These are phyloP conservation scores for Plecturocebus donacophilus DNA, from an alignment of 2,113 vertebrate genomes.

Conservation along the genomic window DNA sequence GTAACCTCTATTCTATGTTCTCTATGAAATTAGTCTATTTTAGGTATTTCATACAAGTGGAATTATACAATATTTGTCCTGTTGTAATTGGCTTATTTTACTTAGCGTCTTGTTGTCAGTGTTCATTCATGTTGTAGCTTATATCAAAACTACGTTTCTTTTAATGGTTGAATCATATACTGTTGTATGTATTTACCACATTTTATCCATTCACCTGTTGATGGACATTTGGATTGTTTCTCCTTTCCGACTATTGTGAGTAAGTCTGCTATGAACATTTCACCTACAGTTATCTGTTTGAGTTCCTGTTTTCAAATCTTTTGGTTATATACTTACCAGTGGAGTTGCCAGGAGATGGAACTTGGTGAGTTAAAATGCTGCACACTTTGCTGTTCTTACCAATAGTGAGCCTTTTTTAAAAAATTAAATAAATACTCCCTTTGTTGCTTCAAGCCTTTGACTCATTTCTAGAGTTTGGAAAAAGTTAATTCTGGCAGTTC, in stretches of 20 bases:
- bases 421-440: background rate
- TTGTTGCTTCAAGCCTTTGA: background rate
- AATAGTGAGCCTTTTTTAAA: background rate
- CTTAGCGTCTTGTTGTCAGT: background rate
- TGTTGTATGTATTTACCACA: background rate
- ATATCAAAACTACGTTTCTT: background rate
- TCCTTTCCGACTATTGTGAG: background rate
- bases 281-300: background rate
- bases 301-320: background rate
- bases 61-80: background rate
- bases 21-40: background rate
- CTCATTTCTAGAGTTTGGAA: background rate
- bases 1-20: background rate
- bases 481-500: conserved; percentile 5
- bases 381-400: background rate
- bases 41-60: background rate
- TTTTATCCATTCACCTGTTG: background rate
- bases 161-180: background rate
- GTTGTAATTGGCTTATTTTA: background rate
- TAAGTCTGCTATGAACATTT: background rate
- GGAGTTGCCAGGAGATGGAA: background rate
- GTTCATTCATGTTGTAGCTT: background rate
- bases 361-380: background rate
- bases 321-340: background rate
- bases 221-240: background rate